A percentile compares a stretch with the other conserved stretches of the same genome.
These are phyloP conservation scores for Malacosoma neustria DNA, from an alignment of 2,888 invertebrate species.

Conservation along the genomic window DNA sequence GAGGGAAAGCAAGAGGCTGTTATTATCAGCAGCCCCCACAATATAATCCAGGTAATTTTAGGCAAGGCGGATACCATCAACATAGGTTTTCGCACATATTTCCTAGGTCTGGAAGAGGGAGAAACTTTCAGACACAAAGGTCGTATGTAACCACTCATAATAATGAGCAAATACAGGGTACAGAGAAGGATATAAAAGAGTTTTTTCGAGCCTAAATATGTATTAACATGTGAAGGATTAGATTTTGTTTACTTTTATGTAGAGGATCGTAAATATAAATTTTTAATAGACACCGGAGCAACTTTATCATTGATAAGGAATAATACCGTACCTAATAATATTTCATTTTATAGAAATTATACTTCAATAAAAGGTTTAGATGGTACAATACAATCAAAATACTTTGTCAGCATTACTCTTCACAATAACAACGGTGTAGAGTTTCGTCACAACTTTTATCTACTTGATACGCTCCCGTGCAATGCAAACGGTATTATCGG, in stretches of 20 bases:
- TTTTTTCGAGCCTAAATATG: slow-evolving; percentile 1
- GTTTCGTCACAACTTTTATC: too few relatives aligned
- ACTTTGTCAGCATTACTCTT: background rate
- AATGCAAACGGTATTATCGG: slow-evolving; percentile 1
- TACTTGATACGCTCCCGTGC: background rate
- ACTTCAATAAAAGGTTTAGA: background rate
- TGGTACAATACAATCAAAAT: slow-evolving; percentile 1
- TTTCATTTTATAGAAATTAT: background rate
- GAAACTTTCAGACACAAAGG: too few relatives aligned
- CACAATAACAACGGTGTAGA: background rate
- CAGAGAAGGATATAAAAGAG: too few relatives aligned
- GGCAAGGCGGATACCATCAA: too few relatives aligned
- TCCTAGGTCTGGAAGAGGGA: too few relatives aligned
- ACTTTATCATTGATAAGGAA: background rate
- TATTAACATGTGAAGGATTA: background rate
- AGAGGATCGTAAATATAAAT: background rate
- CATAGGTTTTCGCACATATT: too few relatives aligned
- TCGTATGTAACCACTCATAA: too few relatives aligned
- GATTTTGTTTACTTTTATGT: background rate
- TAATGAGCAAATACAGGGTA: too few relatives aligned
- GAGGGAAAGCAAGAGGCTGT: too few relatives aligned
- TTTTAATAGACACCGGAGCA: background rate
- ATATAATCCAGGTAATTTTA: too few relatives aligned
- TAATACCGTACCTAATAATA: background rate
- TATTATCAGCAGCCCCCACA: too few relatives aligned